phyloP scores from a whole-genome alignment of 2,113 vertebrate genomes.

The Platichthys stellatus region DNA sequence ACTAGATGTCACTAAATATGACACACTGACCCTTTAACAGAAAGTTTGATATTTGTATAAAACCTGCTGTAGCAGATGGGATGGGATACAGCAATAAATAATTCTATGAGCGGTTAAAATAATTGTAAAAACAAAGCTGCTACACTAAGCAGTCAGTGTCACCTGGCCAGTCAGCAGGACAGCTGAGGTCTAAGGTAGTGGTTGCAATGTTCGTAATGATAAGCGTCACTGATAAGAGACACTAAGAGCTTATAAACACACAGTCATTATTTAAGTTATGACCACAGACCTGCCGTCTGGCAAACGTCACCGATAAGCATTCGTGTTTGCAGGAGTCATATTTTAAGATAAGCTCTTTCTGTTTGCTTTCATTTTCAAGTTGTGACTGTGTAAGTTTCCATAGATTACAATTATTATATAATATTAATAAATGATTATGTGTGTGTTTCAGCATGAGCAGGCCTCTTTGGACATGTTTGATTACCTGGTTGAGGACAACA shows the following conservation, averaged over 20 bases:
- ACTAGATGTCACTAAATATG: no score
- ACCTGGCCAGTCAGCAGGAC: background rate
- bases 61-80: background rate
- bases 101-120: background rate
- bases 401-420: no score
- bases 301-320: slow-evolving; percentile 6
- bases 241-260: background rate
- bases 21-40: no score
- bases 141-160: background rate
- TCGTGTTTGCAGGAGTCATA: background rate
- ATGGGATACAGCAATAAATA: background rate
- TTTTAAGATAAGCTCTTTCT: slow-evolving; percentile 29
- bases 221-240: slow-evolving; percentile 26
- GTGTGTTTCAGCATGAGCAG: slow-evolving; percentile 85
- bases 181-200: background rate
- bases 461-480: slow-evolving; percentile 94
- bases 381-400: background rate
- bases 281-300: background rate
- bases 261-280: slow-evolving; percentile 20
- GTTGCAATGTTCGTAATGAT: slow-evolving; percentile 10
- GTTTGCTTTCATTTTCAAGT: slow-evolving; percentile 17
- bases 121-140: background rate
- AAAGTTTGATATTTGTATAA: background rate
- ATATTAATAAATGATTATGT: background rate
- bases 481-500: slow-evolving; percentile 86